Base-by-base conservation (phyloP, 2,797 vertebrate genomes). In the Sebastes hopkinsi region DNA sequence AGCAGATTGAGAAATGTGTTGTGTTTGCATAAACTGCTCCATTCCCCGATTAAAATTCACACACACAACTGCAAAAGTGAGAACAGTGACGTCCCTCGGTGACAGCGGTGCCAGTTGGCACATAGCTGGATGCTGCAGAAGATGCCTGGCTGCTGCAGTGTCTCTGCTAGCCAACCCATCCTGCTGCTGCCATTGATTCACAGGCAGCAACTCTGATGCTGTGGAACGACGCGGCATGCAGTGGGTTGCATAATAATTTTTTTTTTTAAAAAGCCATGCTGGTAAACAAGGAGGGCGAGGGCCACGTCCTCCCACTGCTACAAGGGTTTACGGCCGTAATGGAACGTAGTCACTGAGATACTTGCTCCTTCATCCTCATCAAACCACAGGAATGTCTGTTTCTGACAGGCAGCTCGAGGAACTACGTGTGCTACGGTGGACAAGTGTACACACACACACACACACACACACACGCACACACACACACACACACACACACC, bases 81-180 rank as follows among this genome's bases (percentile, higher is more conserved):
- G 76, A 77, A 70, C 69, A 71, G 85, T 69, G 82, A 80, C 84
- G 77, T 74, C 82, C 32, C 42, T 18, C 25, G 27, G 72, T 64
- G 81, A 55, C 77, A 79, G 64, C 42, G 13, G 64, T 8, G 66
- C 60, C 67, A 59, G 75, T 3, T 79, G 88, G 77, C 80, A 58
- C 65, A 29, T 11, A 27, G 67, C 87, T 73, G 56, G 64, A 54
- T 60, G 59, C 91, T 80, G 92, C 90, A 85, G 88, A 42, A 72
- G 84, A 83, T 72, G 78, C 62, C 72, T 32, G 32, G 52, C 73
- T 90, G 83, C 90, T 92, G 92, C 92, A 90, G 87, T 80, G 72
- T 74, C 68, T 67, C 82, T 36, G 18, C 66, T 12, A 50, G 67
- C 82, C 86, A 83, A 68, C 61, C 46, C 14, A 20, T 72, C 58